Base-by-base conservation (phyloP, 2,888 invertebrate species). In the Pomacea canaliculata region DNA sequence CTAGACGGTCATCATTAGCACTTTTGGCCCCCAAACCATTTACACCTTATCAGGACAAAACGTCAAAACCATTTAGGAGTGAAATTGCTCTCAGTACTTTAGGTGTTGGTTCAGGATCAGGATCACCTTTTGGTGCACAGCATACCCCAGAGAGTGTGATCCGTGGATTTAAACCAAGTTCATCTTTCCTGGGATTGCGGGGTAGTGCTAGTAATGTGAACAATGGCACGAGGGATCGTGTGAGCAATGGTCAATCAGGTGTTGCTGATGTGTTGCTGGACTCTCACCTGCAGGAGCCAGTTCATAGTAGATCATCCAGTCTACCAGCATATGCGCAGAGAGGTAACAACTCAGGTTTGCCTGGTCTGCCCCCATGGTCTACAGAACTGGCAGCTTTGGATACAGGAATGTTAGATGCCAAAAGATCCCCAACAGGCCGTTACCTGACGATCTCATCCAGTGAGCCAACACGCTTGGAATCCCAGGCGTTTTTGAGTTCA, bases 371-470 rank as follows among this genome's bases (percentile, higher is more conserved):
- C 7, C 79, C 81, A 27, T 78, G 78, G 79, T 69, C 69, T 23
- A 68, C 27, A 13, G 78, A 77, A 56, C 70, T 62, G 3, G 51
- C 51, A 5, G 59, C 56, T 63, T 69, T 81, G 49, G 78, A 74
- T 60, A 78, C 77, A 12, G 72, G 77, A 9, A 67, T 72, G 27
- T 63, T 66, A 18, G 73, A 67, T 27, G 79, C 82, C 63, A 83
- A 80, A 72, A 80, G 71, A 68, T 77, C 82, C 9, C 83, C 85
- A 49, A 83, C 83, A 75, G 93, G 96, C 73, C 96, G 97, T 90
- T 94, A 96, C 86, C 75, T 86, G 83, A 97, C 97, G 0, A 96
- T 97, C n/a, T 92, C 95, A 92, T 92, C 94, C 83, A 91, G 91
- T 80, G 88, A 90, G 78, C 91, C 92, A 13, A 78, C 85, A 59